A percentile compares a stretch with the other conserved stretches of the same genome.
Conservation (phyloP, 1,140 invertebrate species). For the Macrobrachium rosenbergii region DNA sequence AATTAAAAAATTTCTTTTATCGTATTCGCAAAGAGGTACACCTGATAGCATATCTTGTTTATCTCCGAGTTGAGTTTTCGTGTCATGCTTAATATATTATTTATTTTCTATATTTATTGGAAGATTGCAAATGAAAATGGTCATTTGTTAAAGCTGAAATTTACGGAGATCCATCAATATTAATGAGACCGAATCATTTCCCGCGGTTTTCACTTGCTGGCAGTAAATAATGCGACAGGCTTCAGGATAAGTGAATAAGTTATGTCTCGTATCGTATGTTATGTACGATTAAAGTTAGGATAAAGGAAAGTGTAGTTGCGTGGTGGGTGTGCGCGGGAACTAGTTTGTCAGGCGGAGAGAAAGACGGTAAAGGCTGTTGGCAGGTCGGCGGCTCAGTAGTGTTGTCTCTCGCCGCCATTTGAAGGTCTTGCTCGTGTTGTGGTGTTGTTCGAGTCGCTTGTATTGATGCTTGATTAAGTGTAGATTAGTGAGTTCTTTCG, state of each 20-base stretch:
- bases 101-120: no score
- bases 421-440: constrained; percentile 52
- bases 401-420: constrained; percentile 60
- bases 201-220: background rate
- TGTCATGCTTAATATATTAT: no score
- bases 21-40: no score
- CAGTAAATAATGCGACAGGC: background rate
- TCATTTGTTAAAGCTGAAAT: no score
- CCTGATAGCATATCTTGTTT: no score
- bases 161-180: no score
- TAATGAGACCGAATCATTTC: background rate
- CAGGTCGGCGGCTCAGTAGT: constrained; percentile 56
- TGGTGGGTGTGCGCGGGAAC: constrained; percentile 56
- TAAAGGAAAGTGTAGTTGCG: constrained; percentile 21
- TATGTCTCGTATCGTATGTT: background rate
- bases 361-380: constrained; percentile 33
- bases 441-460: constrained; percentile 40
- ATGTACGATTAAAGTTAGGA: background rate
- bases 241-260: background rate
- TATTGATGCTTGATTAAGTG: constrained; percentile 61
- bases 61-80: no score
- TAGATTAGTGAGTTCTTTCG: constrained; percentile 43
- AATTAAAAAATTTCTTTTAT: no score
- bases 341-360: constrained; percentile 55
- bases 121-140: no score